Conservation (phyloP, 2,113 vertebrate species). For the Malaclemys terrapin region DNA sequence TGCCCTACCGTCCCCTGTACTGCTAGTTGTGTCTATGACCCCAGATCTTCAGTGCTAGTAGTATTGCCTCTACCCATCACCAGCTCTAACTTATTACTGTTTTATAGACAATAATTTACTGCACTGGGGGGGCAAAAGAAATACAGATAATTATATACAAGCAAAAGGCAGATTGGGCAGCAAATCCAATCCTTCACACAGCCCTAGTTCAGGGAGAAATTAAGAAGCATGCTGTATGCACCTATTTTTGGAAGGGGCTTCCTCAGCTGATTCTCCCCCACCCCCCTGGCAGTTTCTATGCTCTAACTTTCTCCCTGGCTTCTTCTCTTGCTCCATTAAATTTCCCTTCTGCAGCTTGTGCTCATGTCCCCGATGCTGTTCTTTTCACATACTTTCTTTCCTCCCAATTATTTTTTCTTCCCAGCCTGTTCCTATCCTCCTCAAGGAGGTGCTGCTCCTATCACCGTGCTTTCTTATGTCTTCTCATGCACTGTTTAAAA, state of each 20-base stretch:
- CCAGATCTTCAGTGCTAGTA: not conserved
- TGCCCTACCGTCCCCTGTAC: not conserved
- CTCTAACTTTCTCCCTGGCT: not conserved
- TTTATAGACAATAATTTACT: not conserved
- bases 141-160: constrained; percentile 12
- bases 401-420: constrained; percentile 5
- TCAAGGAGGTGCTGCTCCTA: not conserved
- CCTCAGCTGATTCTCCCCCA: not conserved
- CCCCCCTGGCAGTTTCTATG: not conserved
- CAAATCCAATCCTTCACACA: not conserved
- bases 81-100: constrained; percentile 36
- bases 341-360: constrained; percentile 27
- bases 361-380: constrained; percentile 42
- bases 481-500: not conserved
- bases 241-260: not conserved
- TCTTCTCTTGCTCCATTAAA: constrained; percentile 36
- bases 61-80: not conserved
- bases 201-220: constrained; percentile 14
- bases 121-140: not conserved
- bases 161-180: constrained; percentile 18
- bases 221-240: constrained; percentile 32
- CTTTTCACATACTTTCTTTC: constrained; percentile 43
- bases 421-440: constrained; percentile 15
- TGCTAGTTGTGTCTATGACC: not conserved
- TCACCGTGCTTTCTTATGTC: constrained; percentile 4